These are phyloP conservation scores for Crossaster papposus DNA, from an alignment of 53 echinoderm and acorn worm genomes.

Conservation along the genomic window DNA sequence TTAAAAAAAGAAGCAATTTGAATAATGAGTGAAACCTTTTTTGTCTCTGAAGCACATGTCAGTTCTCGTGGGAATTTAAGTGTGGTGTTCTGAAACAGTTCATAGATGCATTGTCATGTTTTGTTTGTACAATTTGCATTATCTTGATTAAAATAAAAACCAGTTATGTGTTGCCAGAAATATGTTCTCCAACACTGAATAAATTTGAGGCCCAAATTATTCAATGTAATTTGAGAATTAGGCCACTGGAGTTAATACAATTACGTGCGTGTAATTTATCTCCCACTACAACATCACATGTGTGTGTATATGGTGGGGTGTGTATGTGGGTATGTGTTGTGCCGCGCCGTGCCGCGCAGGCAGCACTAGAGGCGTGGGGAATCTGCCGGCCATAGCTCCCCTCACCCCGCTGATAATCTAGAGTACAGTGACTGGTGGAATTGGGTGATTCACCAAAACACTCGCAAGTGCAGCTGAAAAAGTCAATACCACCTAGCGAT, in stretches of 20 bases:
- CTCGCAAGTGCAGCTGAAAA: constrained; percentile 56
- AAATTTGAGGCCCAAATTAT: constrained; percentile 48
- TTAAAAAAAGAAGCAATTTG: not conserved
- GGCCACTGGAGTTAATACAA: constrained; percentile 58
- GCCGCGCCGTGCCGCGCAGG: no score
- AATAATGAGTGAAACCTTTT: not conserved
- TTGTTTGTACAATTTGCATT: constrained; percentile 13
- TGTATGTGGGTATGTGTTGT: constrained; percentile 11
- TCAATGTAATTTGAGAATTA: constrained; percentile 62
- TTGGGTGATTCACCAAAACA: constrained; percentile 62
- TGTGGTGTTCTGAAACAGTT: no score
- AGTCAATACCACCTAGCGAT: constrained; percentile 60
- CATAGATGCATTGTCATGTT: not conserved
- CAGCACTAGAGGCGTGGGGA: no score
- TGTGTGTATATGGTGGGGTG: constrained; percentile 13
- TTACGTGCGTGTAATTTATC: constrained; percentile 53
- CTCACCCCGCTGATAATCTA: constrained; percentile 41
- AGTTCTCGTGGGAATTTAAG: no score
- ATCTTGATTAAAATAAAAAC: not conserved
- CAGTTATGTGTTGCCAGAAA: constrained; percentile 39
- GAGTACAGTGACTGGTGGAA: constrained; percentile 56
- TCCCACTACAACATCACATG: constrained; percentile 25
- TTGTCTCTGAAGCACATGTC: no score
- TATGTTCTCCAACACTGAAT: constrained; percentile 50
- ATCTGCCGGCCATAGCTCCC: not conserved